Evolutionary conservation across 2,113 vertebrate species (phyloP).

Genomic region (Campylomormyrus tamandua): DNA sequence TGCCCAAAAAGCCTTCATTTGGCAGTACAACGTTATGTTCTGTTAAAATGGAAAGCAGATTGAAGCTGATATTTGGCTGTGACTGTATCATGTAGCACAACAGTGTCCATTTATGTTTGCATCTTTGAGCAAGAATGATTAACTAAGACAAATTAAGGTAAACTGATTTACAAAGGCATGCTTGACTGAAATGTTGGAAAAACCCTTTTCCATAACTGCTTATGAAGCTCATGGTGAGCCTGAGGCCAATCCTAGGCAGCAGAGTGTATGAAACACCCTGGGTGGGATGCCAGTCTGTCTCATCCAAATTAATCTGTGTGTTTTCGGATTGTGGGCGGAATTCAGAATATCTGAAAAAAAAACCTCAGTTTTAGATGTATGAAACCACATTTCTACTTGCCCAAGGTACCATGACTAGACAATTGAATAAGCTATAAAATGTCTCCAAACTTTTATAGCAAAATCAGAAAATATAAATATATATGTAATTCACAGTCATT

Average conservation of each 20-base stretch:
- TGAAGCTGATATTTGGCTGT: neutral
- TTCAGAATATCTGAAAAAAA: neutral
- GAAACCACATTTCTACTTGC: neutral
- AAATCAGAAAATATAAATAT: neutral
- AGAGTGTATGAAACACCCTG: neutral
- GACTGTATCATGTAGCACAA: neutral
- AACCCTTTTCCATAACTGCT: no score
- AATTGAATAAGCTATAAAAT: neutral
- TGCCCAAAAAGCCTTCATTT: neutral
- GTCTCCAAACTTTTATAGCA: neutral
- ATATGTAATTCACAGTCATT: no score
- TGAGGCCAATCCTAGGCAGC: neutral
- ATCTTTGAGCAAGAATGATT: neutral
- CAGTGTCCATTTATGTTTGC: neutral
- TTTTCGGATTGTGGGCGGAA: neutral
- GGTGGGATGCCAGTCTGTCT: neutral
- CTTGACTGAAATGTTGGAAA: neutral
- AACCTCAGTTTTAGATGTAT: no score
- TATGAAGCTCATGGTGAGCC: neutral
- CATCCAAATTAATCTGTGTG: neutral
- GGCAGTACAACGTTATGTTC: neutral
- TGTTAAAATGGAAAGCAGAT: neutral
- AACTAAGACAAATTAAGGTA: neutral
- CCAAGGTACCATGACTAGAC: neutral
- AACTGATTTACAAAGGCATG: neutral